Conservation (phyloP, 2,888 invertebrate genomes). For the Lomographa bimaculata region DNA sequence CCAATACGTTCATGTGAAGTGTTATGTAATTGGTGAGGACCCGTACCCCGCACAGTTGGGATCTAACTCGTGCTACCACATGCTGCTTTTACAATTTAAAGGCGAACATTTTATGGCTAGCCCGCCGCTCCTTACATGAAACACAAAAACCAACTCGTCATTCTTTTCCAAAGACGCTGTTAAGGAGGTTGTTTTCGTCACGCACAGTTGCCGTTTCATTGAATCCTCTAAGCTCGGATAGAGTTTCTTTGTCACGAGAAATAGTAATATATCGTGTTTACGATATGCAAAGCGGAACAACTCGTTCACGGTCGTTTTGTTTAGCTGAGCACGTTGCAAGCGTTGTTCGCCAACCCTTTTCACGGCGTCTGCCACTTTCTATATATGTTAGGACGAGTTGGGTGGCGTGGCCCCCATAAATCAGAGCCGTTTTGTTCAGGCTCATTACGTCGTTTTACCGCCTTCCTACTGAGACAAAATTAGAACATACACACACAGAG, state of each 20-base stretch:
- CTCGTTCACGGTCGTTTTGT: slow-evolving; percentile 47
- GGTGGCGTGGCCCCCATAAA: slow-evolving; percentile 69
- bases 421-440: slow-evolving; percentile 75
- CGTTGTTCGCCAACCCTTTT: slow-evolving; percentile 66
- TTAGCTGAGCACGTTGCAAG: slow-evolving; percentile 53
- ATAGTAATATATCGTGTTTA: slow-evolving; percentile 18
- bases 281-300: slow-evolving; percentile 38
- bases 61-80: too few species aligned
- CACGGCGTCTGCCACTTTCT: slow-evolving; percentile 70
- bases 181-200: slow-evolving; percentile 20
- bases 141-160: slow-evolving; percentile 15
- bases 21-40: too few species aligned
- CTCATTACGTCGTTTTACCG: slow-evolving; percentile 77
- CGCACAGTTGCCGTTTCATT: slow-evolving; percentile 13
- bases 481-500: slow-evolving; percentile 73
- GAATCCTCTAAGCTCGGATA: slow-evolving; percentile 4
- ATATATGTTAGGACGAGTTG: slow-evolving; percentile 64
- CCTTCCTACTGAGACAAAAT: slow-evolving; percentile 76
- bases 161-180: slow-evolving; percentile 19
- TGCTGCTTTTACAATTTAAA: too few species aligned
- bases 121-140: too few species aligned
- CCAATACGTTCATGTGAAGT: too few species aligned
- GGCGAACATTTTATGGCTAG: too few species aligned
- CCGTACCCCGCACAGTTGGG: too few species aligned
- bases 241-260: slow-evolving; percentile 21